Evolutionary conservation across 2,888 invertebrate genomes (phyloP).

Genomic region (Atrina japonica): DNA sequence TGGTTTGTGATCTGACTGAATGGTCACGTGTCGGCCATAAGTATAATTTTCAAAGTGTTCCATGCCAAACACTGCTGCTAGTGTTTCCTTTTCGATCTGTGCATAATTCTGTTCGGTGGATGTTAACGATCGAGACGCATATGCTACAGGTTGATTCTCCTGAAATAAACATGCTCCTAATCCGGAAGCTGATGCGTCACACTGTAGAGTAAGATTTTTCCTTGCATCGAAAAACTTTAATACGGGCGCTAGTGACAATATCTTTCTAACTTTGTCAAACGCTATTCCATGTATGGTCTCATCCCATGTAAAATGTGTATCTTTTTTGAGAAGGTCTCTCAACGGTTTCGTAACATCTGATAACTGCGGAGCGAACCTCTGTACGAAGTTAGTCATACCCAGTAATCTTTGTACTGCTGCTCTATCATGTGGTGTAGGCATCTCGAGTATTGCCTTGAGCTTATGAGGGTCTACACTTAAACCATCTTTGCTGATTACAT

Average conservation of each 20-base stretch:
- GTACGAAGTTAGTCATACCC: conserved; percentile 44
- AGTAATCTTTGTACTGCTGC: conserved; percentile 38
- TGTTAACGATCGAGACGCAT: conserved; percentile 49
- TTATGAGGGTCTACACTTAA: conserved; percentile 42
- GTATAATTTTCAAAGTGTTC: conserved; percentile 51
- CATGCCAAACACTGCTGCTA: conserved; percentile 70
- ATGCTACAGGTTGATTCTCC: conserved; percentile 50
- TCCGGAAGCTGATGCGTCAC: conserved; percentile 46
- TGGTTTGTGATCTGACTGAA: conserved; percentile 77
- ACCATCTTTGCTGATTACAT: conserved; percentile 35
- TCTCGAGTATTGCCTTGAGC: conserved; percentile 28
- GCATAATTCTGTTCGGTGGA: conserved; percentile 25
- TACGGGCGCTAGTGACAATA: conserved; percentile 30
- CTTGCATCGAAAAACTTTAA: conserved; percentile 15
- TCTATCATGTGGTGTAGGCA: conserved; percentile 43
- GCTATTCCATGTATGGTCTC: conserved; percentile 24
- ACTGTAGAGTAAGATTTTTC: conserved; percentile 27
- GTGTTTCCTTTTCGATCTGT: conserved; percentile 12
- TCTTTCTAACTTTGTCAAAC: conserved; percentile 40
- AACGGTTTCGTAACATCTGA: conserved; percentile 41
- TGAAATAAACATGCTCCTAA: conserved; percentile 52
- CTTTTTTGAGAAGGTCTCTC: conserved; percentile 12
- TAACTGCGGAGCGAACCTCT: conserved; percentile 44
- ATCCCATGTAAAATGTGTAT: conserved; percentile 35
- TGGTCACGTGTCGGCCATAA: conserved; percentile 70